Conservation (phyloP, 2,797 vertebrate species). For the Rhinophrynus dorsalis region DNA sequence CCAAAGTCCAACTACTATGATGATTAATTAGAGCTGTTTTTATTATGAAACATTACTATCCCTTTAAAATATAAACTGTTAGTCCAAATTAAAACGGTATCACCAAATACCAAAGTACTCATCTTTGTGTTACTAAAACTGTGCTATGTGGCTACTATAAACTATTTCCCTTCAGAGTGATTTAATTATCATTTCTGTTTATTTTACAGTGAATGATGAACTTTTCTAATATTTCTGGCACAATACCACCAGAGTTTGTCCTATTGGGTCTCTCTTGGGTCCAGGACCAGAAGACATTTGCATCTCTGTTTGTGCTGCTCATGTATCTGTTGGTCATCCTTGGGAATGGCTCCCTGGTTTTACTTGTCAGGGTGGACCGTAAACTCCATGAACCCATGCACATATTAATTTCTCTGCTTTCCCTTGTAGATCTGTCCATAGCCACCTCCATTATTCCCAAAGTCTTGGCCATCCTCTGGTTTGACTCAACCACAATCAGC, state of each 20-base stretch:
- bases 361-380: not conserved
- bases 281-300: not conserved
- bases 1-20: too few species aligned
- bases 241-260: not conserved
- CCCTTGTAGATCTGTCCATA: conserved; percentile 54
- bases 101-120: too few species aligned
- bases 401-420: conserved; percentile 54
- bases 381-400: conserved; percentile 50
- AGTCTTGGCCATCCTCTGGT: conserved; percentile 56
- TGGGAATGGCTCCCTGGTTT: not conserved
- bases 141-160: too few species aligned
- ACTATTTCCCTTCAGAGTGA: too few species aligned
- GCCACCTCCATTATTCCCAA: conserved; percentile 56
- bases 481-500: conserved; percentile 49
- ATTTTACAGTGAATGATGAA: not conserved
- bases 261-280: not conserved
- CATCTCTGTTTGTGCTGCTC: not conserved
- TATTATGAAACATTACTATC: too few species aligned
- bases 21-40: too few species aligned
- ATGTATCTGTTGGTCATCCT: not conserved
- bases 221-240: too few species aligned
- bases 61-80: too few species aligned
- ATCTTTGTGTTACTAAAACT: too few species aligned
- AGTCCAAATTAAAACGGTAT: too few species aligned
- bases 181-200: too few species aligned